These are phyloP conservation scores for Acrobasis consociella DNA, from an alignment of 2,888 invertebrate genomes.

Conservation along the genomic window DNA sequence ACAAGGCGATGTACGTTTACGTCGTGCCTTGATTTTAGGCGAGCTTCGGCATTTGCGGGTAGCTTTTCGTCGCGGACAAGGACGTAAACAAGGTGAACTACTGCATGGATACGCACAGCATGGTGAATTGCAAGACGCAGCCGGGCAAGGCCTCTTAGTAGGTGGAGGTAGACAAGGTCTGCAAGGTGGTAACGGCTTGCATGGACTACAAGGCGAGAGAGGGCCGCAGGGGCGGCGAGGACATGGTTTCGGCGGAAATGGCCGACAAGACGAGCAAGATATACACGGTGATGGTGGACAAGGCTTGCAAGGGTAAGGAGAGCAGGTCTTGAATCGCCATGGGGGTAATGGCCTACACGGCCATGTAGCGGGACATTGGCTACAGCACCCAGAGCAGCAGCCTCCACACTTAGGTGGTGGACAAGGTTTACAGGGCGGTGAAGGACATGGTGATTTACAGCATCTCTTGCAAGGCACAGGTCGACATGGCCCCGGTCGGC, in stretches of 20 bases:
- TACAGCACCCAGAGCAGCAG: constrained; percentile 18
- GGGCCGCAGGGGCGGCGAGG: constrained; percentile 31
- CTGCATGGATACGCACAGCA: constrained; percentile 49
- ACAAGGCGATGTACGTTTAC: constrained; percentile 64
- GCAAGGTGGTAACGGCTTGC: constrained; percentile 28
- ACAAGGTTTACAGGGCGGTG: constrained; percentile 38
- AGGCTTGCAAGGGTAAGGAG: constrained; percentile 37
- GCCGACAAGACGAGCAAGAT: constrained; percentile 22
- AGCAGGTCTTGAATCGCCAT: constrained; percentile 29
- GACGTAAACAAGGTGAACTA: constrained; percentile 60
- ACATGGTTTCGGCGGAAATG: constrained; percentile 31
- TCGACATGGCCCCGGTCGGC: constrained; percentile 41
- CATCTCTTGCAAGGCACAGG: constrained; percentile 42
- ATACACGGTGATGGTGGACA: constrained; percentile 22
- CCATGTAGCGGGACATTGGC: constrained; percentile 28
- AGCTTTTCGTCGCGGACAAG: constrained; percentile 57
- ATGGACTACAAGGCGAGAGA: constrained; percentile 28
- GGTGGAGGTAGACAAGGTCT: constrained; percentile 29
- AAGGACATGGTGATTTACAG: constrained; percentile 39
- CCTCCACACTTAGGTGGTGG: constrained; percentile 7
- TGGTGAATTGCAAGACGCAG: constrained; percentile 33
- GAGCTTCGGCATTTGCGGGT: constrained; percentile 54
- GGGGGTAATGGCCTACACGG: constrained; percentile 29
- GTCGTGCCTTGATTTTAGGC: constrained; percentile 57
- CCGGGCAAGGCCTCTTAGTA: constrained; percentile 29